phyloP scores from a whole-genome alignment of 2,888 invertebrate genomes.

The Pammene fasciana region DNA sequence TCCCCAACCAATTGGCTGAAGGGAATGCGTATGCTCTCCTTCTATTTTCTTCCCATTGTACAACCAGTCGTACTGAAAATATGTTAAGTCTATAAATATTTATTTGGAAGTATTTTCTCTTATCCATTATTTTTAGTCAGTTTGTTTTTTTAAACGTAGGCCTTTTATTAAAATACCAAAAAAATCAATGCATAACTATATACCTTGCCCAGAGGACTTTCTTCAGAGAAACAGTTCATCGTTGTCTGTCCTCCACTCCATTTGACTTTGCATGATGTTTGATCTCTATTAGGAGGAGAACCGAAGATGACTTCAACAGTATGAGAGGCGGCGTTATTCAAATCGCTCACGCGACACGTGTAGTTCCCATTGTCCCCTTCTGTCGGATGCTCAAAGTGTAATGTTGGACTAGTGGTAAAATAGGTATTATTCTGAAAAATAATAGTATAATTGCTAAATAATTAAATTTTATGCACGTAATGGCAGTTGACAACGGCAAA shows the following conservation, averaged over 20 bases:
- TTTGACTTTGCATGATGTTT: neutral
- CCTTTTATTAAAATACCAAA: too few relatives aligned
- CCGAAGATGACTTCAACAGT: constrained; percentile 25
- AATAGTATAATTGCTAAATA: too few relatives aligned
- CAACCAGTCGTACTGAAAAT: constrained; percentile 32
- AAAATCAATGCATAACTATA: too few relatives aligned
- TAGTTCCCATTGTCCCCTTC: constrained; percentile 13
- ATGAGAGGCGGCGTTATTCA: constrained; percentile 8
- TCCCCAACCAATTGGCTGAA: constrained; percentile 10
- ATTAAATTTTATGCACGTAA: too few relatives aligned
- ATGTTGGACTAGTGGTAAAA: constrained; percentile 8
- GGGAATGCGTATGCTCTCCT: neutral
- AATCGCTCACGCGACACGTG: constrained; percentile 33
- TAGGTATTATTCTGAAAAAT: constrained; percentile 8
- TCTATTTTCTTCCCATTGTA: constrained; percentile 18
- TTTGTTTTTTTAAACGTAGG: too few relatives aligned
- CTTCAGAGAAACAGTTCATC: neutral
- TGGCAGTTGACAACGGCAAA: too few relatives aligned
- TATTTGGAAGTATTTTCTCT: too few relatives aligned
- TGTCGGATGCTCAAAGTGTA: constrained; percentile 10
- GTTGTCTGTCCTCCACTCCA: neutral
- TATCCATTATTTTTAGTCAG: too few relatives aligned
- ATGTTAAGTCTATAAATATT: too few relatives aligned
- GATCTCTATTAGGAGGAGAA: neutral
- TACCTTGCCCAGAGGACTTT: constrained; percentile 7